Evolutionary conservation across 2,113 vertebrate genomes (phyloP), one percentile per base, ranked within the genome.

Genomic region (Larimichthys polyactis): DNA sequence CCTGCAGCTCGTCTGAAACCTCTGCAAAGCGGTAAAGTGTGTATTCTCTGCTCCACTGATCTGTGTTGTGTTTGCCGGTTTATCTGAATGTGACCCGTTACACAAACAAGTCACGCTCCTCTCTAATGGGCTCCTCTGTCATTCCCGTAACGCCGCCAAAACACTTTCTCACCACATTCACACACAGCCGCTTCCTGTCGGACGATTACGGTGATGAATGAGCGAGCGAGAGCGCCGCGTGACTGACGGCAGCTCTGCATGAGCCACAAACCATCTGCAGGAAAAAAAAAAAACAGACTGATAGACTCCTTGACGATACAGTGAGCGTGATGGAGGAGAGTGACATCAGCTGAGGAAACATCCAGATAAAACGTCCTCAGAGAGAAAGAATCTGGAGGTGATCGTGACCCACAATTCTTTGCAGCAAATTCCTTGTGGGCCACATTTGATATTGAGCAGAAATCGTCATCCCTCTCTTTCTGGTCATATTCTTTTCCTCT

Each of bases 121-220:
- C 19, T 77, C 43, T 90, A 76, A 90, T 80, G 75, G 77, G 29
- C 79, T 68, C 62, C 86, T 90, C 77, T 14, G 77, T 88, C 90
- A 85, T 84, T 46, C 44, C 67, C 17, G 49, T 46, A 63, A n/a
- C 44, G 2, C 40, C 57, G 27, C 68, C 6, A 4, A 12, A 4
- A 1, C 15, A 15, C 71, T 44, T 71, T 32, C 51, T 69, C 81
- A 3, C 75, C 75, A 51, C 60, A 1, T 67, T 44, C 67, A 54
- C 75, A 65, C 81, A 8, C 64, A 19, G 51, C 73, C 36, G 32
- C 76, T 71, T 75, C 74, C 77, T 51, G 79, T 40, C 17, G 19
- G 58, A 63, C 75, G 32, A 43, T 81, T 71, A 71, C 48, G 1
- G 48, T 85, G 79, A 85, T 60, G 67, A 87, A 88, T 78, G 79